Evolutionary conservation across 2,888 invertebrate genomes (phyloP).

Genomic region (Tupiocoris notatus): DNA sequence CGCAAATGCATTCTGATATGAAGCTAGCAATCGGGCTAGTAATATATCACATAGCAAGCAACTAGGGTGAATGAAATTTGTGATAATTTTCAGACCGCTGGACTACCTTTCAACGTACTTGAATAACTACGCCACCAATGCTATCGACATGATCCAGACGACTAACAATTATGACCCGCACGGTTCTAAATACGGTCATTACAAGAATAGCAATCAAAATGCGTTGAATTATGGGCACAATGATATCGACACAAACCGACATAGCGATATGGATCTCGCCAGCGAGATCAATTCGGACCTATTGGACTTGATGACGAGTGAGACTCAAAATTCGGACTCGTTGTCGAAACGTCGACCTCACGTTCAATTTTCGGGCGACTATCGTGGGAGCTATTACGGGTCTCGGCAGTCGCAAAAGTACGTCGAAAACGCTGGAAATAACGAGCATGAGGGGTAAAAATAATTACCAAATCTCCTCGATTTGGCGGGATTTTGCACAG

Average conservation of each 20-base stretch:
- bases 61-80: no score
- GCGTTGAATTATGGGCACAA: background rate
- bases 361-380: background rate
- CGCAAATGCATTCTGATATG: no score
- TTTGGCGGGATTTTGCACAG: no score
- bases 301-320: background rate
- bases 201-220: background rate
- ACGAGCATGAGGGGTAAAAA: background rate
- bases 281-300: background rate
- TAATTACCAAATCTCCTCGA: background rate
- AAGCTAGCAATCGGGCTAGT: no score
- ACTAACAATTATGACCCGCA: slow-evolving; percentile 15
- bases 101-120: slow-evolving; percentile 18
- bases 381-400: slow-evolving; percentile 10
- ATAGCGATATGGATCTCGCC: background rate
- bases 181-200: slow-evolving; percentile 11
- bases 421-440: slow-evolving; percentile 1
- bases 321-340: background rate
- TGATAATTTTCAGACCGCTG: slow-evolving; percentile 34
- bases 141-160: background rate
- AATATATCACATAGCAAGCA: no score
- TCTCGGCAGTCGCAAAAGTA: slow-evolving; percentile 18
- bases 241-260: background rate
- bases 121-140: slow-evolving; percentile 16
- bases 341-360: background rate